These are phyloP conservation scores for Halictus ligatus DNA, from an alignment of 2,888 invertebrate species.

Conservation along the genomic window DNA sequence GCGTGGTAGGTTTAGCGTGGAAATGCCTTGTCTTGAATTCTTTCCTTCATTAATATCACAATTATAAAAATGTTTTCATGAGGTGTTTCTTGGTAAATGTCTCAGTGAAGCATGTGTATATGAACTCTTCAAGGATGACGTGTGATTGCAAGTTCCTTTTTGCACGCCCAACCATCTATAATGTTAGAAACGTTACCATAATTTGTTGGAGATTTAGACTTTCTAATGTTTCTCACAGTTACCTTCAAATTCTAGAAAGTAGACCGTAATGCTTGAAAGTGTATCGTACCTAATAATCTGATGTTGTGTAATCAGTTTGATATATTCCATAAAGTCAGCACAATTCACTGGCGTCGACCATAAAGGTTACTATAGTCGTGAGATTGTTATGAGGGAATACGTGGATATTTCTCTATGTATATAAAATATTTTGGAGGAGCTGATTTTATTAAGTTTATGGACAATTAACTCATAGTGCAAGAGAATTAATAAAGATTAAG, in stretches of 20 bases:
- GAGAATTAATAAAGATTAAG: too few relatives aligned
- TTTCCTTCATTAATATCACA: neutral
- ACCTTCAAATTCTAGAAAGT: neutral
- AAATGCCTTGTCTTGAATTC: neutral
- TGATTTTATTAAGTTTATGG: neutral
- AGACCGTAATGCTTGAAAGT: neutral
- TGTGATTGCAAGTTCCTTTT: neutral
- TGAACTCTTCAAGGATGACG: too few relatives aligned
- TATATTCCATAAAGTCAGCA: neutral
- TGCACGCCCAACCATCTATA: neutral
- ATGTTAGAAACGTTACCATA: neutral
- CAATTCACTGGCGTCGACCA: neutral
- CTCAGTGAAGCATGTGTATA: too few relatives aligned
- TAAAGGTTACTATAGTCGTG: neutral
- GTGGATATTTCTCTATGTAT: too few relatives aligned
- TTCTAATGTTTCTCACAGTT: neutral
- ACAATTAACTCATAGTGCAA: neutral
- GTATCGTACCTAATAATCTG: neutral
- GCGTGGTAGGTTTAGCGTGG: too few relatives aligned
- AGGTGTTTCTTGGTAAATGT: too few relatives aligned
- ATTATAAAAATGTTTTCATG: too few relatives aligned
- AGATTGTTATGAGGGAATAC: neutral
- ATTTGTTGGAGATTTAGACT: neutral
- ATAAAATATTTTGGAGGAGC: neutral
- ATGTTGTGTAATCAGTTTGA: neutral